Percentiles rank a stretch among this genome's conserved stretches.
Conservation (phyloP, 1,140 invertebrate species). For the Calephelis virginiensis region DNA sequence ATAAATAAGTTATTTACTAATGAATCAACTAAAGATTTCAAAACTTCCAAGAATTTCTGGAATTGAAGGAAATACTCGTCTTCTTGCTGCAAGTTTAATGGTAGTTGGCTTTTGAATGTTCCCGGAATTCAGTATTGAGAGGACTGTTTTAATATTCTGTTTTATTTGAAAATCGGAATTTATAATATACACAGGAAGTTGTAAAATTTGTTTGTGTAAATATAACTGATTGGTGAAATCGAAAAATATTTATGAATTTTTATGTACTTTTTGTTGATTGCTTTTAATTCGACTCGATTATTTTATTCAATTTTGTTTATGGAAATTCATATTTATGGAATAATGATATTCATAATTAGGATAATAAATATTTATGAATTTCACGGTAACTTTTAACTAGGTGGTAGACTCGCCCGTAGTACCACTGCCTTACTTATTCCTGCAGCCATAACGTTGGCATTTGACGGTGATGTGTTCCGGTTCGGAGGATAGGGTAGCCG, state of each 20-base stretch:
- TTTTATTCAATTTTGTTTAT: too few species aligned
- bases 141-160: constrained; percentile 9
- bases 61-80: not conserved
- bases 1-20: not conserved
- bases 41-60: not conserved
- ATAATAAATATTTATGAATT: too few species aligned
- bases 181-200: not conserved
- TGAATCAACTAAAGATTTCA: not conserved
- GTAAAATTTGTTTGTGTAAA: not conserved
- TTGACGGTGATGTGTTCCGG: too few species aligned
- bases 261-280: not conserved
- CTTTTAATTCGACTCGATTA: not conserved
- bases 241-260: not conserved
- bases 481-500: too few species aligned
- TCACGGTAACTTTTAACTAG: too few species aligned
- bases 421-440: too few species aligned
- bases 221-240: not conserved
- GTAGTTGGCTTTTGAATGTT: not conserved
- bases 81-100: not conserved
- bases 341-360: too few species aligned
- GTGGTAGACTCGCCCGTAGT: too few species aligned
- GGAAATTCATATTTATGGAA: too few species aligned
- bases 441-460: too few species aligned
- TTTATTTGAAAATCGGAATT: not conserved
- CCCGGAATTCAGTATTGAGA: constrained; percentile 5